Base-by-base conservation (phyloP, 2,888 invertebrate species). In the Eristalis intricaria region DNA sequence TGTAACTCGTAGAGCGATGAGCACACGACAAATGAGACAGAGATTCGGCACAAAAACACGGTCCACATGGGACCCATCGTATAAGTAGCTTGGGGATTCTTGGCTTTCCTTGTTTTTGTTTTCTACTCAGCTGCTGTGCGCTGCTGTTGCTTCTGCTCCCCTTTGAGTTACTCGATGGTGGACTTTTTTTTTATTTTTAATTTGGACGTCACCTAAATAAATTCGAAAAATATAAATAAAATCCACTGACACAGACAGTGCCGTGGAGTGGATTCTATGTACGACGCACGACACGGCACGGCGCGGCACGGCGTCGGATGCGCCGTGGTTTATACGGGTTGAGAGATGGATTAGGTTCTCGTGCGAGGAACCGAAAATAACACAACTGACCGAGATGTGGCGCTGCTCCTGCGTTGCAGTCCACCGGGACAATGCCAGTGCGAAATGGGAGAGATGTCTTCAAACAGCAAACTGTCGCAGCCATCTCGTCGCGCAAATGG, bases 201-300 rank as follows among this genome's bases (percentile, higher is more conserved):
- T 87, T 87, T 87, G 80, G 87, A 87, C 87, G 87, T 87, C 87
- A 84, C 84, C 84, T 84, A 87, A 84, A 87, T 87, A 87, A 84
- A 87, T 84, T 87, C 75, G 74, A 75, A 77, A 82, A 82, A 68
- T 87, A 86, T 71, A 87, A 79, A 87, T 87, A 87, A 87, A 87
- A 71, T 83, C 50, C 79, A 86, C 86, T 83, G 86, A 74, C 83
- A 83, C 86, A 79, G 73, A 84, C 84, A 66, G 73, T 61, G 40
- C 68, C 32, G 32, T 43, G 64, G 73, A 68, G 61, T 74, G 79
- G 61, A 50, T 50, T 7, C 43, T n/a, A n/a, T 32, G 40, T 13
- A 13, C 19, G 32, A 32, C 8, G 35, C 32, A 40, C 50, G 35
- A 5, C 29, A 76, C 60, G 35, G 29, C 29, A 76, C 60, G 66